A percentile compares a stretch with the other conserved stretches of the same genome.
Conservation (phyloP, 2,113 vertebrate genomes). For the Sminthopsis crassicaudata region DNA sequence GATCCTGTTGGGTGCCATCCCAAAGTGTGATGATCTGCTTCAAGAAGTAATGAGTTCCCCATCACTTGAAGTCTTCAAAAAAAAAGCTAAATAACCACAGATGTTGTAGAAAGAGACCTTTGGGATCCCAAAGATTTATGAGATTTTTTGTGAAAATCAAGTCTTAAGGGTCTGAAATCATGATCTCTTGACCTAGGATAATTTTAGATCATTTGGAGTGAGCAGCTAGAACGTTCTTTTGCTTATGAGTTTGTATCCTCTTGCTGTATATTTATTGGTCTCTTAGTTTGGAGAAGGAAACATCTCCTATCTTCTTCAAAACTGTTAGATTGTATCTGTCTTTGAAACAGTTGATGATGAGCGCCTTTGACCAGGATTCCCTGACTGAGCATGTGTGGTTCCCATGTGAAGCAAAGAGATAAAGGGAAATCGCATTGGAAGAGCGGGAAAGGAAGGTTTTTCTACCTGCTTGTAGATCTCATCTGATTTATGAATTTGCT, state of each 20-base stretch:
- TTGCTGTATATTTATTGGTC: neutral
- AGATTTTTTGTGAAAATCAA: neutral
- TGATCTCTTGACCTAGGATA: neutral
- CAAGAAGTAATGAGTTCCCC: neutral
- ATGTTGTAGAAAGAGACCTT: neutral
- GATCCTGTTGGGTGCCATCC: neutral
- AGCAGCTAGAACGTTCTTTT: neutral
- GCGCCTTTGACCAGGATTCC: neutral
- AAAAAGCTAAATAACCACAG: neutral
- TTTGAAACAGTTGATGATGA: neutral
- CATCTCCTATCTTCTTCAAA: accelerated
- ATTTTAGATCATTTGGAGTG: neutral
- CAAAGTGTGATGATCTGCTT: neutral
- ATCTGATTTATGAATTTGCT: neutral
- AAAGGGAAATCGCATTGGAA: neutral
- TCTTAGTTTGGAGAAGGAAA: slow-evolving; percentile 23
- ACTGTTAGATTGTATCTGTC: neutral
- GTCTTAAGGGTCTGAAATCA: neutral
- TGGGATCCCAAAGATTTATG: neutral
- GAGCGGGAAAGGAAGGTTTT: neutral
- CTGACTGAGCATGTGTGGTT: neutral
- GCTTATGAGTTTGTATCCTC: neutral
- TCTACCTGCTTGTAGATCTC: neutral
- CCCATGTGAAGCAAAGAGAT: neutral
- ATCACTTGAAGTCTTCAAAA: neutral